A percentile compares a stretch with the other conserved stretches of the same genome.
Conservation (phyloP, 2,888 invertebrate genomes). For the Troglohyphantes excavatus region DNA sequence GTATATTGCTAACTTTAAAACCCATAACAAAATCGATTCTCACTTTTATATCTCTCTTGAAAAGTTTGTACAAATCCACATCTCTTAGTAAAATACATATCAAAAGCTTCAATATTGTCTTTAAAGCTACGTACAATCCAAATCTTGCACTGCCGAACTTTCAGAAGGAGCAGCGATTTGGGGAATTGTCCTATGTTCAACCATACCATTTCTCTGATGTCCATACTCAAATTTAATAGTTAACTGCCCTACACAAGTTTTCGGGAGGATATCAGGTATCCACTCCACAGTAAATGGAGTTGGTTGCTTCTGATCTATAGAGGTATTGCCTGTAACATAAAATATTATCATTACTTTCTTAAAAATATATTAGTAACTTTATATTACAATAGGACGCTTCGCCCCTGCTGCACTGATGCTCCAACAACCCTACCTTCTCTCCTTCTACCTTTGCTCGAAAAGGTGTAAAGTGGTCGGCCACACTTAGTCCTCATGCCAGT, state of each 20-base stretch:
- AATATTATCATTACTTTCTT: constrained; percentile 13
- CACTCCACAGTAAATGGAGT: constrained; percentile 89
- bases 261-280: constrained; percentile 88
- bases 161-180: neutral
- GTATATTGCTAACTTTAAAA: too few relatives aligned
- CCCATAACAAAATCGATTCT: too few relatives aligned
- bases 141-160: neutral
- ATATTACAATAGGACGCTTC: neutral
- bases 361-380: neutral
- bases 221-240: constrained; percentile 88
- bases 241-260: constrained; percentile 88
- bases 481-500: too few relatives aligned
- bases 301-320: constrained; percentile 85
- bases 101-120: too few relatives aligned
- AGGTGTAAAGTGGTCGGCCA: too few relatives aligned
- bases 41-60: too few relatives aligned
- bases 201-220: constrained; percentile 85
- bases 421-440: neutral
- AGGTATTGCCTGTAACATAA: constrained; percentile 83
- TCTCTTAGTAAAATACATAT: too few relatives aligned
- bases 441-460: too few relatives aligned
- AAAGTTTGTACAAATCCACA: too few relatives aligned
- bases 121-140: neutral
- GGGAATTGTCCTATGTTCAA: constrained; percentile 67
- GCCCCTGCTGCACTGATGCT: too few relatives aligned